Evolutionary conservation across 1,140 invertebrate genomes (phyloP).

Genomic region (Calliphora vicina): DNA sequence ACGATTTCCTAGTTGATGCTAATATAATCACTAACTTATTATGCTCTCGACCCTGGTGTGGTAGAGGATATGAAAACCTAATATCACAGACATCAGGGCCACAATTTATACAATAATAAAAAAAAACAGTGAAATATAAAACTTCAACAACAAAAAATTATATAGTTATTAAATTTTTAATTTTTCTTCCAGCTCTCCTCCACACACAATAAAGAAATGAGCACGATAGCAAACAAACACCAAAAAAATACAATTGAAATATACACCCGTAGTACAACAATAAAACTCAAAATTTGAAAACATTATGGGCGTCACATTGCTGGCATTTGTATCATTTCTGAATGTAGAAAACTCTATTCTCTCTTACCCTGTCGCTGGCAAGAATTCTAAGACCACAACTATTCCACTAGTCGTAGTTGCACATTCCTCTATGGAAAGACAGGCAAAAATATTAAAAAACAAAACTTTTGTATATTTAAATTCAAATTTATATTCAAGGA

Average conservation of each 20-base stretch:
- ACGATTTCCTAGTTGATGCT: not conserved
- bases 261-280: not conserved
- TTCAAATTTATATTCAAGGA: not conserved
- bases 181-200: not conserved
- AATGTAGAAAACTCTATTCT: not conserved
- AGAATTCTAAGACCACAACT: too few relatives aligned
- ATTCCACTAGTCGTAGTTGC: too few relatives aligned
- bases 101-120: not conserved
- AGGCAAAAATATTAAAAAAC: not conserved
- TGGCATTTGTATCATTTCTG: not conserved
- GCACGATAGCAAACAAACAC: not conserved
- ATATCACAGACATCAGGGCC: not conserved
- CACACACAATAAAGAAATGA: not conserved
- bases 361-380: too few relatives aligned
- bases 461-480: not conserved
- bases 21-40: not conserved
- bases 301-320: not conserved
- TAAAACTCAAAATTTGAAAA: not conserved
- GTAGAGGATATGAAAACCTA: not conserved
- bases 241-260: not conserved
- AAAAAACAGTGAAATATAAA: not conserved
- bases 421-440: not conserved
- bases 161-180: not conserved
- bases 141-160: not conserved
- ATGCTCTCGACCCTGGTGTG: not conserved